Evolutionary conservation across 1,140 invertebrate genomes (phyloP).

Genomic region (Odontomachus brunneus): DNA sequence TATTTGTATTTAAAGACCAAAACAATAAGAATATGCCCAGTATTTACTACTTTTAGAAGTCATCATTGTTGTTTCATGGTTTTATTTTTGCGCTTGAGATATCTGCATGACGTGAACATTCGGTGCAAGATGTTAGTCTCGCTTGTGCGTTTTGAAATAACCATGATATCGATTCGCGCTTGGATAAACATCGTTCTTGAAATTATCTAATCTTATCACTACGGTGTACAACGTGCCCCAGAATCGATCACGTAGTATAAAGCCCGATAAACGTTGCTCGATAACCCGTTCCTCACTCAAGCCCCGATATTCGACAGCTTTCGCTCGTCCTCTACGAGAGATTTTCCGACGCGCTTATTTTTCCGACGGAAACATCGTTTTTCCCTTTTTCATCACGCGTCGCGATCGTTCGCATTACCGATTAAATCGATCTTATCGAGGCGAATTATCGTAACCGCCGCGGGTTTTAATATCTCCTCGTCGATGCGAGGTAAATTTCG

Average conservation of each 20-base stretch:
- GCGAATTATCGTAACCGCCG: not conserved
- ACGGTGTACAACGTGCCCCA: not conserved
- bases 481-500: conserved; percentile 43
- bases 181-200: conserved; percentile 61
- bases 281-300: too few relatives aligned
- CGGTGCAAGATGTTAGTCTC: not conserved
- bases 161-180: conserved; percentile 59
- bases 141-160: conserved; percentile 1
- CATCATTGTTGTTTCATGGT: too few relatives aligned
- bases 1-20: too few relatives aligned
- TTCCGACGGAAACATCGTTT: conserved; percentile 36
- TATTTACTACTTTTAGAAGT: too few relatives aligned
- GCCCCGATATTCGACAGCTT: not conserved
- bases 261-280: not conserved
- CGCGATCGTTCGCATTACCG: not conserved
- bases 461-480: conserved; percentile 29
- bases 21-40: too few relatives aligned
- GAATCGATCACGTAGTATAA: not conserved
- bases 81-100: too few relatives aligned
- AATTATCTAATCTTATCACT: conserved; percentile 73
- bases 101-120: too few relatives aligned
- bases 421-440: conserved; percentile 49
- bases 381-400: not conserved
- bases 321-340: not conserved
- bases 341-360: not conserved